Base-by-base conservation (phyloP, 2,113 vertebrate species). In the Thomomys bottae region DNA sequence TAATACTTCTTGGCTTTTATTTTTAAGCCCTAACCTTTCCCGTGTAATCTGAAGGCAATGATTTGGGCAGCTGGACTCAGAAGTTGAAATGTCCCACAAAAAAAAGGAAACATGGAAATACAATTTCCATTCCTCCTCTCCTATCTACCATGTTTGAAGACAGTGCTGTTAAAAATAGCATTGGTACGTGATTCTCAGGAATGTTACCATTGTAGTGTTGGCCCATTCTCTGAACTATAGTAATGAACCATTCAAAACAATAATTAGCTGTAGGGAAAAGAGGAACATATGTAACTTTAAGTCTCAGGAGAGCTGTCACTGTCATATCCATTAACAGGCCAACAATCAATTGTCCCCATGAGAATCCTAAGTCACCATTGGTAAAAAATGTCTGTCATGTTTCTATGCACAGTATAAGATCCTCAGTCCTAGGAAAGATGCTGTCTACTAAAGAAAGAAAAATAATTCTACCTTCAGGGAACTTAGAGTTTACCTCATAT, bases 401-500 rank as follows among this genome's bases (percentile, higher is more conserved):
- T 94, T 21, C 32, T 78, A 28, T 57, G 59, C 23, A 34, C 0
- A n/a, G 21, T 70, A 86, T 77, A 76, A 87, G 64, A 89, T 54
- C 15, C 26, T 90, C n/a, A 15, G 34, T 36, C 38, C 36, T 87
- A 26, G n/a, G 71, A 91, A 49, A 89, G 42, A 63, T 73, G 20
- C 3, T 81, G 7, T 80, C 70, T 89, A 34, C 38, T 94, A 57
- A 63, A 78, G 49, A 82, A 90, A 75, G 84, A 85, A 87, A 87
- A 68, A 66, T 40, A 80, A 84, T 80, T 86, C 57, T 75, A 57
- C 95, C 77, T 93, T 91, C 59, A 84, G 77, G 57, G 72, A 93
- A 73, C 12, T 90, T 90, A 72, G 23, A 83, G 68, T 90, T 82
- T 87, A 82, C 28, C 94, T 78, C 87, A 75, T 36, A 38, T 77